A percentile compares a stretch with the other conserved stretches of the same genome.
These are phyloP conservation scores for Lordiphosa fenestrarum DNA, from an alignment of 2,888 invertebrate species.

Conservation along the genomic window DNA sequence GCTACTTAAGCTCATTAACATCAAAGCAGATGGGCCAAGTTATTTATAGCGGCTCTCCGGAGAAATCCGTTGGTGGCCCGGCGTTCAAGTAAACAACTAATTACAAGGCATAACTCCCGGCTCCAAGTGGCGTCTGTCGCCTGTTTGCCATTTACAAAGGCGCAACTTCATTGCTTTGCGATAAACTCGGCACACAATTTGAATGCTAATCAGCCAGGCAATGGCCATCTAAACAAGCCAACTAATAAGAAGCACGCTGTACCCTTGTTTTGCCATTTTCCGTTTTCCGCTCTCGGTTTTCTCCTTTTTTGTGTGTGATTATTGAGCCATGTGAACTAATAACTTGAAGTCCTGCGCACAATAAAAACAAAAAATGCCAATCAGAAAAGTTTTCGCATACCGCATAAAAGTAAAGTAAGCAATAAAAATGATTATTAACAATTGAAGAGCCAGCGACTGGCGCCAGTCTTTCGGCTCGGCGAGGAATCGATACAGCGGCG, in stretches of 20 bases:
- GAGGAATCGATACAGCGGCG: not conserved
- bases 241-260: conserved; percentile 31
- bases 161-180: conserved; percentile 74
- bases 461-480: conserved; percentile 27
- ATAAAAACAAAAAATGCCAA: conserved; percentile 73
- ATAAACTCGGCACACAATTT: conserved; percentile 74
- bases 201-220: conserved; percentile 64
- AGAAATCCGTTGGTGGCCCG: conserved; percentile 10
- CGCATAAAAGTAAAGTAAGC: conserved; percentile 70
- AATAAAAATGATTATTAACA: conserved; percentile 75
- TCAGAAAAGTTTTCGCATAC: conserved; percentile 68
- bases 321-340: conserved; percentile 68
- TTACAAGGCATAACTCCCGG: conserved; percentile 42
- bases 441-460: conserved; percentile 70
- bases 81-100: conserved; percentile 68
- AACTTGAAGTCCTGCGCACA: conserved; percentile 65
- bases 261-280: conserved; percentile 44
- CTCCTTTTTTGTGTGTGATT: conserved; percentile 50
- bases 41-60: conserved; percentile 47
- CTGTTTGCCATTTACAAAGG: conserved; percentile 52
- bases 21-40: conserved; percentile 40
- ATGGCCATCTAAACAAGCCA: conserved; percentile 38
- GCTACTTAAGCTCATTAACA: conserved; percentile 47
- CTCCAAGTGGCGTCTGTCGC: conserved; percentile 23
- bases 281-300: conserved; percentile 1